A percentile compares a stretch with the other conserved stretches of the same genome.
These are phyloP conservation scores for Paracyclopina nana DNA, from an alignment of 1,140 invertebrate genomes.

Conservation along the genomic window DNA sequence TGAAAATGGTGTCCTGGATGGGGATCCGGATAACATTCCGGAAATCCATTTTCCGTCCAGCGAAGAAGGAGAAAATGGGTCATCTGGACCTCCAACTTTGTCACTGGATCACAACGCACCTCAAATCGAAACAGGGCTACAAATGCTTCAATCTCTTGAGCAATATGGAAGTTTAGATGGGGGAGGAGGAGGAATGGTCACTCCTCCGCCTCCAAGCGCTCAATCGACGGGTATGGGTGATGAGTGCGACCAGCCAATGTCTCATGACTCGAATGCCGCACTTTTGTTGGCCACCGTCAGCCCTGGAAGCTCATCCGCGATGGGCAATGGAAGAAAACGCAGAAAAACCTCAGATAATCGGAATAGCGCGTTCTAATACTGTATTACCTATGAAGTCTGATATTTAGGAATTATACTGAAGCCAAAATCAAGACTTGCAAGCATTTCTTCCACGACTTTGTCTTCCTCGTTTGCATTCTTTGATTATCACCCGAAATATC, in stretches of 20 bases:
- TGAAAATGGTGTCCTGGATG: neutral
- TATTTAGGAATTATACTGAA: too few species aligned
- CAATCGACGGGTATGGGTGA: neutral
- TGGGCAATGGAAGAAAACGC: too few species aligned
- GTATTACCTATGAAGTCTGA: too few species aligned
- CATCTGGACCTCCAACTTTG: too few species aligned
- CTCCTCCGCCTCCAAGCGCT: too few species aligned
- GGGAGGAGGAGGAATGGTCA: too few species aligned
- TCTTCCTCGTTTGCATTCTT: too few species aligned
- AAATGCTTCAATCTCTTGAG: neutral
- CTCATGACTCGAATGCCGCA: neutral
- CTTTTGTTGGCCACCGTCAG: neutral
- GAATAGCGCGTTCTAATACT: too few species aligned
- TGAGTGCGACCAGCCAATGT: neutral
- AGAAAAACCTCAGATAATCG: too few species aligned
- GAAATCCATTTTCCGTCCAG: constrained; percentile 3
- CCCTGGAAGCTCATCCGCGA: neutral
- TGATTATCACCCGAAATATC: too few species aligned
- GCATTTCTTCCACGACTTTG: too few species aligned
- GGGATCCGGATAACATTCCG: neutral
- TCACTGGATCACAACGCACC: constrained; percentile 6
- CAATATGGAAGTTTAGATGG: neutral
- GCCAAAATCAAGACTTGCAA: too few species aligned
- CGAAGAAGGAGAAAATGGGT: neutral
- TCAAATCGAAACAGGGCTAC: constrained; percentile 5